Evolutionary conservation across 2,797 vertebrate species (phyloP).

Genomic region (Mycteria americana): DNA sequence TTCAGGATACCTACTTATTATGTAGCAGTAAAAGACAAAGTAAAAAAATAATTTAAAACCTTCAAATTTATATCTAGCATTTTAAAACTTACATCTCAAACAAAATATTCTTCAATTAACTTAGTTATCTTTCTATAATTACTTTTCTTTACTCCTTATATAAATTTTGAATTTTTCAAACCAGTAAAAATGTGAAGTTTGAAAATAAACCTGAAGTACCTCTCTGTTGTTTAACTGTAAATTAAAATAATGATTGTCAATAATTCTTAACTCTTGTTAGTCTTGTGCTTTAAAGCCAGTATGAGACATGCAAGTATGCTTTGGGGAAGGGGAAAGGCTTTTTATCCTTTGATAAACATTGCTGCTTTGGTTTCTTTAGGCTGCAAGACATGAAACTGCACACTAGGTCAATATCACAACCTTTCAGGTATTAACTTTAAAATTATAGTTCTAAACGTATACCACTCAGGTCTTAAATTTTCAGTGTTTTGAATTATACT

Average conservation of each 20-base stretch:
- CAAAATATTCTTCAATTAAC: neutral
- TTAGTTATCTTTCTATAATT: neutral
- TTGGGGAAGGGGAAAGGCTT: neutral
- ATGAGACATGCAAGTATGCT: neutral
- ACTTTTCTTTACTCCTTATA: neutral
- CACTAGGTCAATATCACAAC: constrained; percentile 80
- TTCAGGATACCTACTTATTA: neutral
- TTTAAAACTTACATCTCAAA: neutral
- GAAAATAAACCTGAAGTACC: neutral
- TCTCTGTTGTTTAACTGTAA: neutral
- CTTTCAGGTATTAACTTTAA: constrained; percentile 81
- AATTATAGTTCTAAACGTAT: neutral
- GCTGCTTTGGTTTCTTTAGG: constrained; percentile 72
- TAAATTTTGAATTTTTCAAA: neutral
- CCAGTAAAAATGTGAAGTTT: neutral
- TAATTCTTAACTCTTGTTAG: neutral
- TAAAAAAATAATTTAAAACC: neutral
- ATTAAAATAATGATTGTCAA: neutral
- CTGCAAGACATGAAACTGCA: constrained; percentile 84
- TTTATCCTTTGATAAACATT: neutral
- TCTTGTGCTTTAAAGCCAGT: neutral
- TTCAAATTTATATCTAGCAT: neutral
- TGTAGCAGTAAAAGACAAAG: neutral
- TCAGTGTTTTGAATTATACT: neutral
- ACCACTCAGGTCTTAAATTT: neutral